Conservation (phyloP, 1,140 invertebrate species). For the Agrilus planipennis region DNA sequence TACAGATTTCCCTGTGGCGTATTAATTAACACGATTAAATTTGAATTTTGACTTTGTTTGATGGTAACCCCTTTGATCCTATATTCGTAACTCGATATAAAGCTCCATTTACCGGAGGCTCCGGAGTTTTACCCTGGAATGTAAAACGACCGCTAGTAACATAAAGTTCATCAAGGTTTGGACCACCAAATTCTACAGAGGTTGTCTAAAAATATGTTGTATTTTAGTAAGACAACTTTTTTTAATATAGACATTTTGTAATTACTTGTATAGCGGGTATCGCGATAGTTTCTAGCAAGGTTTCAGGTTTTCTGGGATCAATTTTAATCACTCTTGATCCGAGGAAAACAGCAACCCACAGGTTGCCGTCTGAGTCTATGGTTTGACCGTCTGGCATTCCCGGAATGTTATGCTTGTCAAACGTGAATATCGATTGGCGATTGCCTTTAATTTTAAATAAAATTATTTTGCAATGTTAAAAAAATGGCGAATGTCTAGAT, state of each 20-base stretch:
- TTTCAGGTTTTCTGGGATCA: conserved; percentile 26
- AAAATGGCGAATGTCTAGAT: conserved; percentile 43
- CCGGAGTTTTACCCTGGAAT: conserved; percentile 33
- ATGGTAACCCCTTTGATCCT: conserved; percentile 40
- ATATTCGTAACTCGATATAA: conserved; percentile 55
- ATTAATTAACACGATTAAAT: too few species aligned
- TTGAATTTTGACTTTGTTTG: conserved; percentile 7
- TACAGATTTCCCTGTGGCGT: too few species aligned
- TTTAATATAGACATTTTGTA: background rate
- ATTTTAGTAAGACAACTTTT: background rate
- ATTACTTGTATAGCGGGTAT: conserved; percentile 19
- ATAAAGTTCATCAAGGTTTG: conserved; percentile 55
- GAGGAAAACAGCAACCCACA: conserved; percentile 48
- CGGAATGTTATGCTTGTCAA: conserved; percentile 15
- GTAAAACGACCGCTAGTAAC: conserved; percentile 46
- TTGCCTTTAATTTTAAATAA: conserved; percentile 15
- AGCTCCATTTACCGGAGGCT: conserved; percentile 49
- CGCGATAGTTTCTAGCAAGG: conserved; percentile 16
- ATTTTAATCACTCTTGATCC: conserved; percentile 25
- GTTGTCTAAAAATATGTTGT: conserved; percentile 44
- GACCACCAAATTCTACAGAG: conserved; percentile 64
- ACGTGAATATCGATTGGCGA: conserved; percentile 17
- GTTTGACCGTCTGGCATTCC: conserved; percentile 55
- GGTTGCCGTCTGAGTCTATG: conserved; percentile 48
- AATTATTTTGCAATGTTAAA: background rate